phyloP scores from a whole-genome alignment of 2,113 vertebrate genomes.

The Anoplopoma fimbria region DNA sequence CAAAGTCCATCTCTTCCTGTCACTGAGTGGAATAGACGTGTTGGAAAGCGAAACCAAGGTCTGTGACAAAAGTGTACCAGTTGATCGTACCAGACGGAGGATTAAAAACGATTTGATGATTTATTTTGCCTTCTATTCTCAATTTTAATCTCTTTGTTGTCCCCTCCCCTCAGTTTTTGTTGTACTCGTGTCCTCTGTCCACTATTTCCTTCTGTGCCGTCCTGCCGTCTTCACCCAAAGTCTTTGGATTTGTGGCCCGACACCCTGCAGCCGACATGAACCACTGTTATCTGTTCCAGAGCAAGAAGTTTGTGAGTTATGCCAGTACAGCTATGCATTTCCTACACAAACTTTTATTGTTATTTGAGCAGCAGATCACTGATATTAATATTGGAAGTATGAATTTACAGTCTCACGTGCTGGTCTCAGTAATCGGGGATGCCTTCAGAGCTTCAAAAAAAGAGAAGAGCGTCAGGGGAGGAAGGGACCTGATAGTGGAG shows the following conservation, averaged over 20 bases:
- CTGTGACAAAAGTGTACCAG: neutral
- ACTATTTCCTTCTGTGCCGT: constrained; percentile 82
- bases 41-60: constrained; percentile 85
- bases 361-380: neutral
- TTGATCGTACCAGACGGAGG: neutral
- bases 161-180: constrained; percentile 71
- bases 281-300: constrained; percentile 85
- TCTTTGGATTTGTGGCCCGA: constrained; percentile 82
- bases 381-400: neutral
- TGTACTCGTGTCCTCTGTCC: constrained; percentile 78
- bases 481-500: constrained; percentile 83
- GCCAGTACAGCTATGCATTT: too few species aligned
- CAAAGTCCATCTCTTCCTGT: constrained; percentile 80
- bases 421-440: constrained; percentile 82
- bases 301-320: constrained; percentile 81
- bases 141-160: neutral
- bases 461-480: constrained; percentile 43
- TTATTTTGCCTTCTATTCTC: neutral
- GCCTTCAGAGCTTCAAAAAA: constrained; percentile 66
- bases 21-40: constrained; percentile 77
- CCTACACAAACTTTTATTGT: neutral
- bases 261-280: constrained; percentile 75
- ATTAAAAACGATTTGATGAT: neutral
- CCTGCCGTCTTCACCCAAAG: constrained; percentile 72
- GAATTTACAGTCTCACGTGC: constrained; percentile 75